Conservation (phyloP, 37 sponge, comb jelly and placozoan species). For the Eunapius fragilis region DNA sequence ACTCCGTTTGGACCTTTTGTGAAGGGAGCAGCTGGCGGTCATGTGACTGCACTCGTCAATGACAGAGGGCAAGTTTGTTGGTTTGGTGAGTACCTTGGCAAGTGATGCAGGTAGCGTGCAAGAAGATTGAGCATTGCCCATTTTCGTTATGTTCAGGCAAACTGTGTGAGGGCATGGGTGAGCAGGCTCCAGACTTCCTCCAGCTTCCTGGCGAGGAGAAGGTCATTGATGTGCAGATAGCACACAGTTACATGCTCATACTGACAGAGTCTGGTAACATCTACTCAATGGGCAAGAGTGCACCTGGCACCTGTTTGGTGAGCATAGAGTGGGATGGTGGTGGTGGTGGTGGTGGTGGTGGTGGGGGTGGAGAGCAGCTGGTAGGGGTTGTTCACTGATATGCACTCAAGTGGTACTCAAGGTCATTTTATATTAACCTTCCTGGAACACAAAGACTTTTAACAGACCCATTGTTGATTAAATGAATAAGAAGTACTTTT, state of each 20-base stretch:
- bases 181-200: constrained; percentile 15
- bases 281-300: constrained; percentile 70
- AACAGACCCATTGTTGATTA: too few species aligned
- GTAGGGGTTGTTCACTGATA: background rate
- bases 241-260: constrained; percentile 50
- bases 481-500: too few species aligned
- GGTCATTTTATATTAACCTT: background rate
- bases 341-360: too few species aligned
- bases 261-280: constrained; percentile 72
- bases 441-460: background rate
- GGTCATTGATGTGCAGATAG: constrained; percentile 41
- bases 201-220: constrained; percentile 34
- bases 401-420: background rate
- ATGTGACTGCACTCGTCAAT: constrained; percentile 33
- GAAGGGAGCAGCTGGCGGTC: constrained; percentile 52
- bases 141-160: constrained; percentile 22
- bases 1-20: constrained; percentile 47
- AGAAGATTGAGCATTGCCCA: background rate
- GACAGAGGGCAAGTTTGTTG: constrained; percentile 18
- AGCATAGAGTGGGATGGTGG: background rate
- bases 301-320: background rate
- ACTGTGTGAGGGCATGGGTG: constrained; percentile 32
- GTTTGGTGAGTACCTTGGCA: constrained; percentile 43
- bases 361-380: background rate
- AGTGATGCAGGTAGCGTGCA: background rate